Evolutionary conservation across 2,797 vertebrate species (phyloP).

Genomic region (Gephyroberyx darwinii): DNA sequence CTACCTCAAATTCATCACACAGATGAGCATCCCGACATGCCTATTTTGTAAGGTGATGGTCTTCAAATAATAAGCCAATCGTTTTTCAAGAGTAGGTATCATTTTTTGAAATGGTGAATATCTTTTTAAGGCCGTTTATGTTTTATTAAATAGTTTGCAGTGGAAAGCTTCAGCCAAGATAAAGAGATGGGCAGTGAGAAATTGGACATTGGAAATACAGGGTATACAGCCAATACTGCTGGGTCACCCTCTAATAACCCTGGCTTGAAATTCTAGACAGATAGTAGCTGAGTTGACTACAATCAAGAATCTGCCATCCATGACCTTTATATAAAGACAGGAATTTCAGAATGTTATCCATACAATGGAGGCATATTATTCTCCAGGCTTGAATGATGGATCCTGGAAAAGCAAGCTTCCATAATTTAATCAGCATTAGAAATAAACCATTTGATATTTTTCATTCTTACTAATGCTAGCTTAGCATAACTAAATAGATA

Average conservation of each 20-base stretch:
- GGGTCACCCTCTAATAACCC: neutral
- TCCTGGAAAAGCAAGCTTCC: constrained; percentile 3
- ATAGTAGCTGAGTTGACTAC: neutral
- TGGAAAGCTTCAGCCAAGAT: neutral
- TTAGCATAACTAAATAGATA: no score
- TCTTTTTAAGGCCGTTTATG: neutral
- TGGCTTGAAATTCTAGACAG: neutral
- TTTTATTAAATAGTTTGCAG: neutral
- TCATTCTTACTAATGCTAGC: no score
- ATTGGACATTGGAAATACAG: neutral
- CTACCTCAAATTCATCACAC: no score
- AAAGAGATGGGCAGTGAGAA: constrained; percentile 1
- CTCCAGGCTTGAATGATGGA: neutral
- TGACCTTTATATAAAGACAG: neutral
- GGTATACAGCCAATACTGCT: neutral
- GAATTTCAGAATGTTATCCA: neutral
- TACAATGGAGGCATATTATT: neutral
- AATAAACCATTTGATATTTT: no score
- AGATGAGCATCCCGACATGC: no score
- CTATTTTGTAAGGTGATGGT: no score
- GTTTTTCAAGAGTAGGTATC: neutral
- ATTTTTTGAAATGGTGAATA: neutral
- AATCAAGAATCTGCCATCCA: neutral
- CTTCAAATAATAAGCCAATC: no score
- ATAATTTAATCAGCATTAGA: no score